A percentile compares a stretch with the other conserved stretches of the same genome.
Conservation (phyloP, 2,113 vertebrate species). For the Cariama cristata region DNA sequence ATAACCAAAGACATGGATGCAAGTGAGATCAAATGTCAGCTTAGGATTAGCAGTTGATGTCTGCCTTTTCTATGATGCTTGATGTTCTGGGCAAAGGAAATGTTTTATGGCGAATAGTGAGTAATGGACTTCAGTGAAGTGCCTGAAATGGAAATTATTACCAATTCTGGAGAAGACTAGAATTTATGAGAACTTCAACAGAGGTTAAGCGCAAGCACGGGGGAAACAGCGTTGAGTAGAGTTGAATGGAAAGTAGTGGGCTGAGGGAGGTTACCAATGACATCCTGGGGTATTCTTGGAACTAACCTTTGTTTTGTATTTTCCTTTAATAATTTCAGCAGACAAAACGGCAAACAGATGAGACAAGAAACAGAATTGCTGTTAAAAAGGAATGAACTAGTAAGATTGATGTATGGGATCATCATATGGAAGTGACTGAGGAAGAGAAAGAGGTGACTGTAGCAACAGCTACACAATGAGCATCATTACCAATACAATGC, state of each 20-base stretch:
- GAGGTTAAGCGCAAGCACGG: not conserved
- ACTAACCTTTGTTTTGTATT: not conserved
- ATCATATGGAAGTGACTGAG: not conserved
- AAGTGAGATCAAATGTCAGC: not conserved
- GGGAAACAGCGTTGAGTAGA: not conserved
- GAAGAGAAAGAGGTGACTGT: not conserved
- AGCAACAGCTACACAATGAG: not conserved
- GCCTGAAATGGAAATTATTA: not conserved
- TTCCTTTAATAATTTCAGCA: not conserved
- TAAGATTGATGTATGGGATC: not conserved
- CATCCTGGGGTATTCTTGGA: not conserved
- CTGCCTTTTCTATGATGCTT: not conserved
- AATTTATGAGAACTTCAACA: not conserved
- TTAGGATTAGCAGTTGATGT: not conserved
- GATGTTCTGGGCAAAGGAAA: not conserved
- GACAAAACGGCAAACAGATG: not conserved
- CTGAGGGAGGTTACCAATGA: not conserved
- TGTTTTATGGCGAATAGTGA: not conserved
- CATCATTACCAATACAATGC: not conserved
- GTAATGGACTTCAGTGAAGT: not conserved
- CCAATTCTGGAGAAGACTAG: not conserved
- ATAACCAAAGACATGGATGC: not conserved
- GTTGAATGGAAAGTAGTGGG: not conserved
- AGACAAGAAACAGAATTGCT: not conserved
- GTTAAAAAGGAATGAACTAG: not conserved